These are phyloP conservation scores for Sciurus vulgaris DNA, from an alignment of 2,797 vertebrate species.

Conservation along the genomic window DNA sequence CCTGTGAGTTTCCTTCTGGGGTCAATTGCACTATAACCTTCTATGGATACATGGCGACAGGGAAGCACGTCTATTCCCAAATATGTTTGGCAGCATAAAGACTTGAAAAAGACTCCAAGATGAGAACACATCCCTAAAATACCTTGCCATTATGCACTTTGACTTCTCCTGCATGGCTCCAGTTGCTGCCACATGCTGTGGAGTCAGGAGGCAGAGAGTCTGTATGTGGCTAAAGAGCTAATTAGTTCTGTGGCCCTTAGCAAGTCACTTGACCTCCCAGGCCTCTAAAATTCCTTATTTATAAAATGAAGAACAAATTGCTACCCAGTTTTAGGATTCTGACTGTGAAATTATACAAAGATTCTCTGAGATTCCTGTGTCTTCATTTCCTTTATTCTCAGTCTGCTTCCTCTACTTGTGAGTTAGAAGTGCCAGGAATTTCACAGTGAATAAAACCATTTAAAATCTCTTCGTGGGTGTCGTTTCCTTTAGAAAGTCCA, in stretches of 20 bases:
- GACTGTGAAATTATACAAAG: slow-evolving; percentile 6
- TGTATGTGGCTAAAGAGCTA: slow-evolving; percentile 3
- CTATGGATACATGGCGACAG: background rate
- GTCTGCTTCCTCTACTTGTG: background rate
- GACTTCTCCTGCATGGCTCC: background rate
- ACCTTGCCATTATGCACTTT: slow-evolving; percentile 3
- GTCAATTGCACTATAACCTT: slow-evolving; percentile 58
- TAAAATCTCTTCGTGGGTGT: background rate
- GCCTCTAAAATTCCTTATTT: background rate
- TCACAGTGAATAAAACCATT: background rate
- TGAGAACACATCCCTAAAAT: slow-evolving; percentile 49
- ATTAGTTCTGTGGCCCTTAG: slow-evolving; percentile 43
- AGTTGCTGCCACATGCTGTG: background rate
- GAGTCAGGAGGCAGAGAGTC: background rate
- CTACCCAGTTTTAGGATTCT: background rate
- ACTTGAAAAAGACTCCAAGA: slow-evolving; percentile 34
- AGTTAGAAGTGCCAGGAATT: background rate
- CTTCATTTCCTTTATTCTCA: background rate
- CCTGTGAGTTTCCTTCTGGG: background rate
- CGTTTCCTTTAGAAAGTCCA: background rate
- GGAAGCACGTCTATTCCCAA: background rate
- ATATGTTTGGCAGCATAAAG: background rate
- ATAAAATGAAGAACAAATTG: slow-evolving; percentile 1
- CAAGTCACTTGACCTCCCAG: slow-evolving; percentile 38
- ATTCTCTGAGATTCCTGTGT: background rate